These are phyloP conservation scores for Ammodytes marinus DNA, from an alignment of 2,113 vertebrate species.

Conservation along the genomic window DNA sequence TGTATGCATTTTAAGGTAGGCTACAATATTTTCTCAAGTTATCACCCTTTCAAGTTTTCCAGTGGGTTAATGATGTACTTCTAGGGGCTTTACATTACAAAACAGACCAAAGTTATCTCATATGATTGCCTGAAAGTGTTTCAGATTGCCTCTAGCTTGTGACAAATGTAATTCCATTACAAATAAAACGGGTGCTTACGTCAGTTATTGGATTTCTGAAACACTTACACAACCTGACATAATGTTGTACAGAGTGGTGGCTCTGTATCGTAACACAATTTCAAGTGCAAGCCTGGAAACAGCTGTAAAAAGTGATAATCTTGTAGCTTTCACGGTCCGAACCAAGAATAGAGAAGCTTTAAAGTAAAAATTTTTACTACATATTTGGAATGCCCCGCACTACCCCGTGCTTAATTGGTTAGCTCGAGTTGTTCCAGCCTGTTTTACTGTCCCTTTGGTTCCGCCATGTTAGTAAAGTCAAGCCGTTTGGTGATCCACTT, in stretches of 20 bases:
- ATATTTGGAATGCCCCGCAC: slow-evolving; percentile 2
- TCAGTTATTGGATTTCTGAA: slow-evolving; percentile 3
- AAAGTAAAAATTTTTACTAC: slow-evolving; percentile 2
- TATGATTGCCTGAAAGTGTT: not conserved
- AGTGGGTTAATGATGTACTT: not conserved
- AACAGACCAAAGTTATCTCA: not conserved
- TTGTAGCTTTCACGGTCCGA: not conserved
- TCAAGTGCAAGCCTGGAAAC: not conserved
- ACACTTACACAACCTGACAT: not conserved
- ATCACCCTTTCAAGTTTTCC: not conserved
- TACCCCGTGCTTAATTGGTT: slow-evolving; percentile 53
- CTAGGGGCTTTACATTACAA: not conserved
- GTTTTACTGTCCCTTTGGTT: slow-evolving; percentile 61
- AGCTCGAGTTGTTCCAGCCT: slow-evolving; percentile 56
- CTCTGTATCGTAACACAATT: not conserved
- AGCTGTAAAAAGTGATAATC: not conserved
- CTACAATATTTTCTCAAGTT: not conserved
- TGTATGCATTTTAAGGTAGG: not conserved
- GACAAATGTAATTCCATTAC: not conserved
- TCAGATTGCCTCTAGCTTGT: not conserved
- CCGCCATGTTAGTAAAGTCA: slow-evolving; percentile 37
- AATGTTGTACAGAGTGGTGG: not conserved
- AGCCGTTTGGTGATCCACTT: slow-evolving; percentile 40
- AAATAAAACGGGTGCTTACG: not conserved
- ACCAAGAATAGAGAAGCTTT: not conserved